Base-by-base conservation (phyloP, 2,113 vertebrate species). In the Callipepla californica region DNA sequence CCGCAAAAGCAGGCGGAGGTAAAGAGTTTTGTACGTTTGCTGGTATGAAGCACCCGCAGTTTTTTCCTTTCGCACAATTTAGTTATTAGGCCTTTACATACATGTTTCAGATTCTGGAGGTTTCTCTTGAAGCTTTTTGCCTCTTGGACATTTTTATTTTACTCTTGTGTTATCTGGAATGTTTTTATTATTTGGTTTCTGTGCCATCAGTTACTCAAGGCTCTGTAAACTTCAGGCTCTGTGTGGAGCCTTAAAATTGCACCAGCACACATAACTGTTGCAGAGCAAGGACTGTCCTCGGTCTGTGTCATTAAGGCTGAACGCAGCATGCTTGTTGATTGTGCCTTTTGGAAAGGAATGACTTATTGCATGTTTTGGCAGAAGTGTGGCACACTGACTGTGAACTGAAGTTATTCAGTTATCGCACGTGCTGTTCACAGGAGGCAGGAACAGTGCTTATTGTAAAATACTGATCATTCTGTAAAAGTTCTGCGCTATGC, bases 21-120 rank as follows among this genome's bases (percentile, higher is more conserved):
- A 13, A 28, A 5, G 1, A 1, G 30, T 48, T 58, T 65, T 81
- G 0, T 55, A 5, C 0, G 0, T 55, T 45, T 51, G 36, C 36
- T 40, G 55, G 17, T 76, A 11, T 73, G 81, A 74, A 68, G 28
- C 22, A 63, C 80, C 25, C 16, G 69, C 0, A 4, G 69, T 26
- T 4, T 86, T 44, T 73, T 94, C 21, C 16, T 7, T 80, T 13
- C 42, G 4, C 66, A 12, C 11, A 32, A 0, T 84, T 72, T 40
- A 23, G 7, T 86, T 79, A 23, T 7, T 55, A 66, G 23, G 15
- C 57, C 30, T 30, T 89, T 9, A 18, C 7, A 20, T 20, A 9
- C 8, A 4, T 62, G 36, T 68, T 34, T 36, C 5, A 44, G 34
- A 20, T 45, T 74, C 79, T 74, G 26, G 30, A 36, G 55, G n/a